Conservation (phyloP, 2,113 vertebrate species). For the Pituophis catenifer region DNA sequence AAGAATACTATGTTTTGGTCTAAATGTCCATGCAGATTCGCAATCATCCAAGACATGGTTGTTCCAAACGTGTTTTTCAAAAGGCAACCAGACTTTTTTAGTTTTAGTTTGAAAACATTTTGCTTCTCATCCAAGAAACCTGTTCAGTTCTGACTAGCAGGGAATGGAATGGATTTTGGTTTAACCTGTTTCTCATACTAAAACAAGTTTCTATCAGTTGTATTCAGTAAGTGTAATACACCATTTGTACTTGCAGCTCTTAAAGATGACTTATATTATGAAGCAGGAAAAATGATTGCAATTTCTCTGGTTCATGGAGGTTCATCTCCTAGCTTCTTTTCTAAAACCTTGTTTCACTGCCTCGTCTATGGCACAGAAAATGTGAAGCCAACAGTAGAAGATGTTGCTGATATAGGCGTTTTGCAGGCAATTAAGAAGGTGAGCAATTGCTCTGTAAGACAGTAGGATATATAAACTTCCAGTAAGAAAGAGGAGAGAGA, state of each 20-base stretch:
- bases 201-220: not conserved
- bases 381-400: slow-evolving; percentile 71
- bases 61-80: not conserved
- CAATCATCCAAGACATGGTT: not conserved
- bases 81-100: not conserved
- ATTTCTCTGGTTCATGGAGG: slow-evolving; percentile 82
- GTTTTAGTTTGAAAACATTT: not conserved
- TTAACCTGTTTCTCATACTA: not conserved
- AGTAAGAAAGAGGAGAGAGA: not conserved
- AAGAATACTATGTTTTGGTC: not conserved
- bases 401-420: slow-evolving; percentile 72
- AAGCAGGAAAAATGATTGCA: slow-evolving; percentile 80
- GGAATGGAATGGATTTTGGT: not conserved
- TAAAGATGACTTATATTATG: slow-evolving; percentile 76
- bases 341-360: slow-evolving; percentile 81
- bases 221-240: not conserved
- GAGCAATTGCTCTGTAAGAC: slow-evolving; percentile 31
- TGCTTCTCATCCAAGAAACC: not conserved
- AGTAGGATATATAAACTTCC: not conserved
- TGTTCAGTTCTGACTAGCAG: not conserved
- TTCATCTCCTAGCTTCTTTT: slow-evolving; percentile 84
- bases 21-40: not conserved
- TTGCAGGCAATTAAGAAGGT: slow-evolving; percentile 71
- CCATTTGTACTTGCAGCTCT: slow-evolving; percentile 68
- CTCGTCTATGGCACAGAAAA: slow-evolving; percentile 75